Percentiles rank a stretch among this genome's conserved stretches.
phyloP scores from a whole-genome alignment of 2,888 invertebrate species.

The Adelognathus sp. region DNA sequence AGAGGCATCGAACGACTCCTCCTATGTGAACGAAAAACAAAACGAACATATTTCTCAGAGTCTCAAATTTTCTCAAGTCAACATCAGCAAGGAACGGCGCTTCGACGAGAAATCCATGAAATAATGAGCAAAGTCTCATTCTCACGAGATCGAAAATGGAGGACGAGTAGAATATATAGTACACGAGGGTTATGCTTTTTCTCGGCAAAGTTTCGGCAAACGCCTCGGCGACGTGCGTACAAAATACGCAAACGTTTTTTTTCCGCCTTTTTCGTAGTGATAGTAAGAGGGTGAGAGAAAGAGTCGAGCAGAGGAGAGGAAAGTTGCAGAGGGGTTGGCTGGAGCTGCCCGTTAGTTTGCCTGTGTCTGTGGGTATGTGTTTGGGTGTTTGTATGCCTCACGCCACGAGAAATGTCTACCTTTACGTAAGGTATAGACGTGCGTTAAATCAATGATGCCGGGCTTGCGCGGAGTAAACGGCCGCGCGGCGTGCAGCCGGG shows the following conservation, averaged over 20 bases:
- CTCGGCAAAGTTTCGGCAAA: neutral
- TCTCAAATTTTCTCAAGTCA: too few species aligned
- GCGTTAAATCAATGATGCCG: slow-evolving; percentile 80
- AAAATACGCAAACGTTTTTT: slow-evolving; percentile 40
- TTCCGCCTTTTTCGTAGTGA: slow-evolving; percentile 2
- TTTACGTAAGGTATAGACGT: slow-evolving; percentile 63
- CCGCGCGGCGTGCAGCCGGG: slow-evolving; percentile 66
- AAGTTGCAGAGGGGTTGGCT: neutral
- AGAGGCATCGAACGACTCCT: neutral
- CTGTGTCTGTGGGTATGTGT: slow-evolving; percentile 5
- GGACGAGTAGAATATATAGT: neutral
- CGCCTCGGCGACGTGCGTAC: slow-evolving; percentile 40
- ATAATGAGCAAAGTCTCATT: neutral
- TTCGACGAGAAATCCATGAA: too few species aligned
- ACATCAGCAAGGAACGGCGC: too few species aligned
- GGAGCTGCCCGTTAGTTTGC: neutral
- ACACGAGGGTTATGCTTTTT: neutral
- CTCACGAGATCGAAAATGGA: neutral
- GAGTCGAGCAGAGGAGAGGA: neutral
- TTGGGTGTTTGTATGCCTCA: too few species aligned
- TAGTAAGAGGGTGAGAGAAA: neutral
- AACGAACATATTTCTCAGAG: too few species aligned
- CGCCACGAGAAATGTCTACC: slow-evolving; percentile 57
- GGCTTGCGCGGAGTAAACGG: slow-evolving; percentile 74
- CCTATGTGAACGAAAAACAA: neutral